These are phyloP conservation scores for Hyles vespertilio DNA, from an alignment of 1,140 invertebrate genomes.

Conservation along the genomic window DNA sequence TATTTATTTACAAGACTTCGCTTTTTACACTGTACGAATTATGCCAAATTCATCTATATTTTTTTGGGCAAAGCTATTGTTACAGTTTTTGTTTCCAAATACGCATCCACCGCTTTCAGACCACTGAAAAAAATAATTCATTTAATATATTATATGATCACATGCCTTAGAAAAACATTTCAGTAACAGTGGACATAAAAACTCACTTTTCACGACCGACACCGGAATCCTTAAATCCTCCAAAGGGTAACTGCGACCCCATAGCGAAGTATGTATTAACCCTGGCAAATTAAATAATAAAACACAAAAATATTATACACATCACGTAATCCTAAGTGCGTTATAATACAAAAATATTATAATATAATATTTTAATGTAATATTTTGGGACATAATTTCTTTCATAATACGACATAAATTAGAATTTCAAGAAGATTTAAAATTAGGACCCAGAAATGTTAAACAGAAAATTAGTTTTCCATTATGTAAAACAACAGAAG, in stretches of 20 bases:
- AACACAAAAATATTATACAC: no score
- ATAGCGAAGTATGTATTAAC: slow-evolving; percentile 83
- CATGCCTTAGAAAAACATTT: not conserved
- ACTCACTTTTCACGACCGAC: slow-evolving; percentile 79
- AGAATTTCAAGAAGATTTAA: no score
- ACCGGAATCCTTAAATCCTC: slow-evolving; percentile 86
- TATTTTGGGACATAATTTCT: no score
- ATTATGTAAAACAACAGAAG: no score
- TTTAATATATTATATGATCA: not conserved
- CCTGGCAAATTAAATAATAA: slow-evolving; percentile 62
- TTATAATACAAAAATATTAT: no score
- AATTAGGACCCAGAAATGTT: no score
- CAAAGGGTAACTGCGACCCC: slow-evolving; percentile 81
- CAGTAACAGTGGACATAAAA: not conserved
- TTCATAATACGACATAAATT: no score
- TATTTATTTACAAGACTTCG: no score
- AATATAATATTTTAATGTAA: no score
- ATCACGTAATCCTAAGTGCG: no score
- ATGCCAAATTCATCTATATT: slow-evolving; percentile 12
- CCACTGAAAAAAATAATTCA: slow-evolving; percentile 23
- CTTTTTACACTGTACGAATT: no score
- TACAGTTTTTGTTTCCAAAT: slow-evolving; percentile 41
- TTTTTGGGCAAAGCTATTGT: slow-evolving; percentile 27
- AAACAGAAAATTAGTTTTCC: no score
- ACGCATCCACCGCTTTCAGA: slow-evolving; percentile 22